Evolutionary conservation across 2,888 invertebrate genomes (phyloP).

Genomic region (Brassicogethes aeneus): DNA sequence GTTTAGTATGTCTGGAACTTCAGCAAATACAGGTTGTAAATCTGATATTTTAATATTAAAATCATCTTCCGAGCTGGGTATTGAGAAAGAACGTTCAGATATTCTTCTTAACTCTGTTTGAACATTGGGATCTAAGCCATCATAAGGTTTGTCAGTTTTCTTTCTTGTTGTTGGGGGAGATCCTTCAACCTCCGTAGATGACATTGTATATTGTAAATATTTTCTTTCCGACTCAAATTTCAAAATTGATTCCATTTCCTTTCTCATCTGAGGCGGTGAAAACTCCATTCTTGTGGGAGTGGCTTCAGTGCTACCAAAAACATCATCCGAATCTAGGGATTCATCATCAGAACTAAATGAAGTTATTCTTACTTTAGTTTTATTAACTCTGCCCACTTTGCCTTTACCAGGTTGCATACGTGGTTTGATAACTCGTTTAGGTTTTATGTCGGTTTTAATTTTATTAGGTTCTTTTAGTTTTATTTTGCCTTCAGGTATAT

Average conservation of each 20-base stretch:
- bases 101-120: constrained; percentile 60
- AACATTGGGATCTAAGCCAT: constrained; percentile 51
- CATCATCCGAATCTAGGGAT: constrained; percentile 68
- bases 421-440: constrained; percentile 54
- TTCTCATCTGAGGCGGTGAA: constrained; percentile 66
- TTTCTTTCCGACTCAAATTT: constrained; percentile 66
- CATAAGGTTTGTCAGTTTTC: constrained; percentile 51
- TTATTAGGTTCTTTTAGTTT: constrained; percentile 39
- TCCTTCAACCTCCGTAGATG: constrained; percentile 69
- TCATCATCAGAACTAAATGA: constrained; percentile 71
- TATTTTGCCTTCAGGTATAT: constrained; percentile 17
- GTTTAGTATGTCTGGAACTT: constrained; percentile 27
- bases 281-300: constrained; percentile 63
- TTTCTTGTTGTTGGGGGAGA: constrained; percentile 66
- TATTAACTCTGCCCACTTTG: constrained; percentile 52
- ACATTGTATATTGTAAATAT: constrained; percentile 50
- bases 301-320: constrained; percentile 67
- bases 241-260: constrained; percentile 65
- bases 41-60: constrained; percentile 51
- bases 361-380: constrained; percentile 61
- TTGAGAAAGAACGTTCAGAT: constrained; percentile 65
- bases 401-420: constrained; percentile 50
- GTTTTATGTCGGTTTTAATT: constrained; percentile 53
- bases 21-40: constrained; percentile 37
- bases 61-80: constrained; percentile 68